Base-by-base conservation (phyloP, 2,797 vertebrate species). In the Peromyscus eremicus region DNA sequence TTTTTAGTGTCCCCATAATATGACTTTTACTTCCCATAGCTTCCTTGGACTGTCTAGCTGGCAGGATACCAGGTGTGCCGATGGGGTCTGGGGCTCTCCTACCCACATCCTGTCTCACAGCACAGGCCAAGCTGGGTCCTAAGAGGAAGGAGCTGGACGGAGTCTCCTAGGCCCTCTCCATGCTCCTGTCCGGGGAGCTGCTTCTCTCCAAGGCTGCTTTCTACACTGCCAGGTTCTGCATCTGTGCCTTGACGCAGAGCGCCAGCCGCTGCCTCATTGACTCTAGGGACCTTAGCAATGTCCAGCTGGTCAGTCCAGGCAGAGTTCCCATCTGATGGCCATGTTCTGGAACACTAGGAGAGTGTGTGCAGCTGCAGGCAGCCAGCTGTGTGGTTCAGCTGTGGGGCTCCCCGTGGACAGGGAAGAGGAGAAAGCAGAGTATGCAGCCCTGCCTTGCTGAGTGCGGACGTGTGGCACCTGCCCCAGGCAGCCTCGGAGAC, bases 181-280 rank as follows among this genome's bases (percentile, higher is more conserved):
- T 77, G 34, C n/a, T n/a, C 55, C 68, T 37, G 40, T 62, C 68
- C 11, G 37, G n/a, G 60, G 11, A 27, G 43, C 43, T 66, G 75
- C 2, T 16, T 11, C 49, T 29, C 23, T 1, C 23, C 0, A 2
- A 19, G 46, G 17, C 57, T 64, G 10, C 4, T 3, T 3, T 21
- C 3, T 25, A 9, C 25, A 2, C 62, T 2, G 0, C 80, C 34
- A 0, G 1, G 0, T 13, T 46, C 77, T 37, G 2, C 27, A 32
- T 40, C 27, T 1, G 4, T 29, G 43, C 64, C 68, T 75, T 27
- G 0, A 4, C 37, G 0, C 2, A 0, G 1, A 34, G 8, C 95
- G 66, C 70, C 40, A 66, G 95, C 93, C 62, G 3, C 46, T 73
- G 52, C 84, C 91, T 94, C 91, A 90, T 23, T 29, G 0, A 0